These are phyloP conservation scores for Paramormyrops kingsleyae DNA, from an alignment of 2,113 vertebrate genomes.

Conservation along the genomic window DNA sequence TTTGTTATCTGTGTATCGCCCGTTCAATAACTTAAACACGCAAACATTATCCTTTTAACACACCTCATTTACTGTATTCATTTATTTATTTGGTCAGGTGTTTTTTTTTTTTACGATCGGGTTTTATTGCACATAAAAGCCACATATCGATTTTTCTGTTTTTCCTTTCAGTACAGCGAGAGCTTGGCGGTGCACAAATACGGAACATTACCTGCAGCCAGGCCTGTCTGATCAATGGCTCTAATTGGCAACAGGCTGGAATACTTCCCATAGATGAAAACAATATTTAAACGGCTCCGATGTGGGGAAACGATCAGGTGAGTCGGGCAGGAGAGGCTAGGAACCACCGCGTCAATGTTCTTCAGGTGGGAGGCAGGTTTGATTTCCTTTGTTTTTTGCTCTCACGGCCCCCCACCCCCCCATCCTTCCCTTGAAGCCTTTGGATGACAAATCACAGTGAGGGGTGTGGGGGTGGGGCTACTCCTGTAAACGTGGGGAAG, in stretches of 20 bases:
- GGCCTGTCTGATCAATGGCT: slow-evolving; percentile 46
- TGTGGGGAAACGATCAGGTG: slow-evolving; percentile 24
- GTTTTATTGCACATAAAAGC: slow-evolving; percentile 44
- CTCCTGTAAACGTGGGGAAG: slow-evolving; percentile 2
- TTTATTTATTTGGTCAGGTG: slow-evolving; percentile 21
- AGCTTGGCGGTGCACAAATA: slow-evolving; percentile 35
- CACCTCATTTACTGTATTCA: slow-evolving; percentile 28
- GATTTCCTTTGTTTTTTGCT: slow-evolving; percentile 10
- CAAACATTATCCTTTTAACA: slow-evolving; percentile 39
- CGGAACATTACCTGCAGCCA: slow-evolving; percentile 39
- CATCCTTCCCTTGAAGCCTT: neutral
- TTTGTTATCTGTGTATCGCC: slow-evolving; percentile 2
- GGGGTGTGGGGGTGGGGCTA: neutral
- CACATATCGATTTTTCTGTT: slow-evolving; percentile 39
- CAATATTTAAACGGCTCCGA: slow-evolving; percentile 31
- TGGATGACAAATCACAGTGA: slow-evolving; percentile 14
- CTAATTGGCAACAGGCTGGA: slow-evolving; percentile 47
- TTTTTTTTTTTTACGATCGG: slow-evolving; percentile 26
- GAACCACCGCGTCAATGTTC: neutral
- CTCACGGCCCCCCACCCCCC: neutral
- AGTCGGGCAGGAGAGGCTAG: slow-evolving; percentile 6
- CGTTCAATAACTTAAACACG: slow-evolving; percentile 18
- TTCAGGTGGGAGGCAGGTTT: slow-evolving; percentile 17
- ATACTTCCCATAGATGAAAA: slow-evolving; percentile 42
- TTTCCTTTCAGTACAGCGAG: slow-evolving; percentile 3